phyloP scores from a whole-genome alignment of 2,888 invertebrate genomes.

The Nemapogon koenigi region DNA sequence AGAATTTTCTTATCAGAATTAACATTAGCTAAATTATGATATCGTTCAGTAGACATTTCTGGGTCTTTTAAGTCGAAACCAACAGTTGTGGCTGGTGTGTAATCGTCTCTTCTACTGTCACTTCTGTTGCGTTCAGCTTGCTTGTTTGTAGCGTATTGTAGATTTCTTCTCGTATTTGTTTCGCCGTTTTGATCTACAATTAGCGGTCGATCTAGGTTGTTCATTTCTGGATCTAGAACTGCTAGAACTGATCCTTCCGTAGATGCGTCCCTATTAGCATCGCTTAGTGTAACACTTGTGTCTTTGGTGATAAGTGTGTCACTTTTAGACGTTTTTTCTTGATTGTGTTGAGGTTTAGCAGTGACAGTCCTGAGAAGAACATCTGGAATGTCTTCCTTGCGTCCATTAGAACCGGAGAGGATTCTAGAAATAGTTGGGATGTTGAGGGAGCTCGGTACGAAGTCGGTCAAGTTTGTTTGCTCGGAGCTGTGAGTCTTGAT shows the following conservation, averaged over 20 bases:
- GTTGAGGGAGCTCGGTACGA: conserved; percentile 72
- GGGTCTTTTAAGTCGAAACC: conserved; percentile 54
- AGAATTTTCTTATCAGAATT: conserved; percentile 58
- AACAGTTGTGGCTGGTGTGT: conserved; percentile 48
- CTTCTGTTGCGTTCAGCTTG: too few species aligned
- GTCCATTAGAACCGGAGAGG: conserved; percentile 83
- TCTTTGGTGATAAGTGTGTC: conserved; percentile 51
- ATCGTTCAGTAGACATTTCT: conserved; percentile 59
- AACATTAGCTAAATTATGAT: conserved; percentile 66
- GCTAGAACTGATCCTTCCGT: conserved; percentile 56
- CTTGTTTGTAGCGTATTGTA: conserved; percentile 53
- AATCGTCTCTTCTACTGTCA: conserved; percentile 43
- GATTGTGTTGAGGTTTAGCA: conserved; percentile 55
- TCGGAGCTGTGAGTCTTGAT: conserved; percentile 40
- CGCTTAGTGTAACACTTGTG: conserved; percentile 49
- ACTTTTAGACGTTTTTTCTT: conserved; percentile 49
- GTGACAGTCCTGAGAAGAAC: conserved; percentile 75
- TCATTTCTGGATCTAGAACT: conserved; percentile 58
- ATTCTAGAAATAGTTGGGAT: conserved; percentile 86
- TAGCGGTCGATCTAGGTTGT: conserved; percentile 56
- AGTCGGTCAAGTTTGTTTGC: conserved; percentile 65
- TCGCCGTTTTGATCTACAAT: conserved; percentile 56
- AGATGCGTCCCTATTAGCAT: conserved; percentile 43
- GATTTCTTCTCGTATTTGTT: conserved; percentile 55
- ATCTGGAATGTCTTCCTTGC: conserved; percentile 82